These are phyloP conservation scores for Strix aluco DNA, from an alignment of 2,113 vertebrate species.

Conservation along the genomic window DNA sequence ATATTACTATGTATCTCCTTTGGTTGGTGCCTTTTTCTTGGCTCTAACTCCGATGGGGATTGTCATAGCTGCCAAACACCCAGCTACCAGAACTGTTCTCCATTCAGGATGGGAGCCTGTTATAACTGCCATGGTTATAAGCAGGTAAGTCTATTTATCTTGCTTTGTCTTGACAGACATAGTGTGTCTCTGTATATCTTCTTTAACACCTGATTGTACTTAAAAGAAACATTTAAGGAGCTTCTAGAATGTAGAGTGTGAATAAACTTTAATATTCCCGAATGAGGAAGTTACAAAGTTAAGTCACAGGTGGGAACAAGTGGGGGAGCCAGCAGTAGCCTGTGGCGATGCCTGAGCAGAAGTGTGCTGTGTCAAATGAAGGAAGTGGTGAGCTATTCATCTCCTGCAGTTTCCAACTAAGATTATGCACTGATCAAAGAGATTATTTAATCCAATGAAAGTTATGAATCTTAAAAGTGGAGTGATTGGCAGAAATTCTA, in stretches of 20 bases:
- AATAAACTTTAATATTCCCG: background rate
- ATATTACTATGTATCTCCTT: constrained; percentile 87
- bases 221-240: background rate
- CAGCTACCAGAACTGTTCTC: constrained; percentile 94
- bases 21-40: constrained; percentile 96
- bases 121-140: constrained; percentile 98
- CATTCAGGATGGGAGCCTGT: constrained; percentile 98
- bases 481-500: background rate
- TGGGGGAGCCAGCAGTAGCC: background rate
- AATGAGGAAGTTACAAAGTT: background rate
- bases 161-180: background rate
- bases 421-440: background rate
- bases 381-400: background rate
- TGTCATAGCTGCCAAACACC: constrained; percentile 93
- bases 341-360: background rate
- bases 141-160: constrained; percentile 80
- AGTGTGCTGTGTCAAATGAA: background rate
- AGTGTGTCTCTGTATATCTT: background rate
- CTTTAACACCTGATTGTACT: background rate
- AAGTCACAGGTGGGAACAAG: background rate
- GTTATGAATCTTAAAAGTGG: background rate
- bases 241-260: background rate
- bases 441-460: background rate
- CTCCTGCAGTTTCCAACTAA: background rate
- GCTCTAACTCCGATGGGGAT: constrained; percentile 95